phyloP scores from a whole-genome alignment of 2,113 vertebrate species.

The Rhagologus leucostigma region DNA sequence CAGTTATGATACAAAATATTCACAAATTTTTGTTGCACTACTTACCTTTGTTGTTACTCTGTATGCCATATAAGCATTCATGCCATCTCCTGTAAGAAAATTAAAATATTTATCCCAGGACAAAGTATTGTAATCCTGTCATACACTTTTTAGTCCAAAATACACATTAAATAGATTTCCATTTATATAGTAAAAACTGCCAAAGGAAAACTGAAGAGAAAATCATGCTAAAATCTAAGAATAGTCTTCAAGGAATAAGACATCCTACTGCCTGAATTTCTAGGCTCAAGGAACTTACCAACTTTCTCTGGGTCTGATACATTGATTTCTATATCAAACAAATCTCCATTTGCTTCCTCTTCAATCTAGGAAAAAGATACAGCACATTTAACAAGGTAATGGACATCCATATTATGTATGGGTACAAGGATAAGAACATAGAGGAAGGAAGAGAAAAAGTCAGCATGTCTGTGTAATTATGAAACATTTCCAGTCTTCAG shows the following conservation, averaged over 20 bases:
- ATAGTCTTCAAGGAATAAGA: not conserved
- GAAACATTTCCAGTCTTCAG: not conserved
- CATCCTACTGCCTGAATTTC: not conserved
- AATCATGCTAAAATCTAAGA: not conserved
- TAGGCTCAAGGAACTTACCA: slow-evolving; percentile 74
- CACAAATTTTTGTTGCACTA: not conserved
- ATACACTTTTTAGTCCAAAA: not conserved
- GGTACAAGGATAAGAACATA: not conserved
- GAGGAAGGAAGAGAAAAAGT: not conserved
- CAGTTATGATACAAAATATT: not conserved
- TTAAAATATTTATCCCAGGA: not conserved
- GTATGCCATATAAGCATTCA: slow-evolving; percentile 98
- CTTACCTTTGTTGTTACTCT: slow-evolving; percentile 92
- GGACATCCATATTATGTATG: not conserved
- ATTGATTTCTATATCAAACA: slow-evolving; percentile 90
- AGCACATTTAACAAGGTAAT: not conserved
- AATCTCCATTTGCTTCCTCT: slow-evolving; percentile 86
- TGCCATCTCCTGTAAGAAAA: slow-evolving; percentile 87
- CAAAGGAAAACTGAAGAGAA: not conserved
- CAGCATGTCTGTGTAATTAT: not conserved
- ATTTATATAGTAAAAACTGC: not conserved
- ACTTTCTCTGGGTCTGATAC: slow-evolving; percentile 99
- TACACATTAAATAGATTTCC: not conserved
- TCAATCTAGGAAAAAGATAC: slow-evolving; percentile 77
- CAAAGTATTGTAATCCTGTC: not conserved